Evolutionary conservation across 2,113 vertebrate species (phyloP), one percentile per base, ranked within the genome.

Genomic region (Carassius gibelio): DNA sequence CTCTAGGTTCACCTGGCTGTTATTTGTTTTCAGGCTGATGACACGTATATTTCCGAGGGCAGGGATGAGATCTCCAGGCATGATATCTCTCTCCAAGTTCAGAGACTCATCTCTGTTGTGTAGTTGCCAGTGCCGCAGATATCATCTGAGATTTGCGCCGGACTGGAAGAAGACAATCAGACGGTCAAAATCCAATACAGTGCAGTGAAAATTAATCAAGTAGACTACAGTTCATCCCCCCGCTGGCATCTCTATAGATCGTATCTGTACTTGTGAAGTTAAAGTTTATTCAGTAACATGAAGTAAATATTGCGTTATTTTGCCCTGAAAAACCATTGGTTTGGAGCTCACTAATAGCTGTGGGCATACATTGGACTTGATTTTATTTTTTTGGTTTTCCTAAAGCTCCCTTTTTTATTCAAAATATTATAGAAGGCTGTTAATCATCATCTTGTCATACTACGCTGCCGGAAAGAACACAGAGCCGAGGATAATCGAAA

Each of bases 41-140:
- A 90, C 94, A 88, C 30, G 85, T 88, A 95, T 34, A 88, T 90
- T 90, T 84, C 92, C 81, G 13, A 86, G 68, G 77, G 76, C 77
- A 34, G 83, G 5, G 5, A 85, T 9, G 14, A 48, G 78, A 74
- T 86, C 82, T 4, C 82, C 89, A 23, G 87, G 89, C 87, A 88
- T 34, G 5, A 89, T 57, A 50, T 55, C 78, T 78, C 57, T 85
- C 74, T 76, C 87, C 68, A 8, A 88, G 90, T 86, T 76, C 74
- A 95, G 85, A 66, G 85, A 66, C 87, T 95, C 93, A 96, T 94
- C 88, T 88, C 93, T 72, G 92, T 93, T 0, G 89, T 93, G 91
- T 95, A 93, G 92, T 94, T 95, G 3, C 94, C 93, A 4, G 90
- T 93, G 76, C 92, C 88, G 8, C 95, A 95, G 69, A 88, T 42